Base-by-base conservation (phyloP, 1,140 invertebrate genomes). In the Drosophila asahinai region DNA sequence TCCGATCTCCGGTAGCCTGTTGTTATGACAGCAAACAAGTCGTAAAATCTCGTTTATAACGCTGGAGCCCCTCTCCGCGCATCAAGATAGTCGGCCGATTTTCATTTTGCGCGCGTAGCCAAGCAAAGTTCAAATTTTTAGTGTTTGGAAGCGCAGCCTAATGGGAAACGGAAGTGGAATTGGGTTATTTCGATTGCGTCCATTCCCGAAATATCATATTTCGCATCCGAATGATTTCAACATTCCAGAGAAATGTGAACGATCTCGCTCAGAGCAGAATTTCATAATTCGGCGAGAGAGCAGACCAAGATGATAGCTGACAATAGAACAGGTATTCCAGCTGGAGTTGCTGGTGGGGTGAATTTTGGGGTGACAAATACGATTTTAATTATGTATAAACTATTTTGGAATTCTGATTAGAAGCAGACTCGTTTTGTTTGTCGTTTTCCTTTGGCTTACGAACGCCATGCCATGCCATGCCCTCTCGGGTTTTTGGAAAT, bases 1-100 rank as follows among this genome's bases (percentile, higher is more conserved):
- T 52, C 42, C 42, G 42, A 17, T 43, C 42, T 43, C 52, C 78
- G 65, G 86, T 89, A 90, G 86, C 86, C 78, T 73, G 67, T 90
- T 90, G 65, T 86, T 86, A 82, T 90, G 86, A 89, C 86, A 89
- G 67, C 86, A 81, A 89, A 90, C 86, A 90, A 80, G 78, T 82
- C 70, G 82, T 82, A 58, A 80, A 72, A 89, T 86, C 78, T 89
- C 52, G 86, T 86, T 89, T 86, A 67, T 36, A 59, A 25, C 57
- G 30, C 22, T 60, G 33, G n/a, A 25, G 22, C 36, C 60, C 59
- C 12, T 40, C 6, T 19, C 5, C 15, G 3, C 51, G 8, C 6
- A 40, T 57, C 54, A 57, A 61, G 63, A 42, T 64, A 64, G 61
- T 58, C 40, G 42, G 65, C 64, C 45, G 62, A 70, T 70, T 67